Percentiles rank a stretch among this genome's conserved stretches.
phyloP scores from a whole-genome alignment of 2,113 vertebrate genomes.

The Caloenas nicobarica region DNA sequence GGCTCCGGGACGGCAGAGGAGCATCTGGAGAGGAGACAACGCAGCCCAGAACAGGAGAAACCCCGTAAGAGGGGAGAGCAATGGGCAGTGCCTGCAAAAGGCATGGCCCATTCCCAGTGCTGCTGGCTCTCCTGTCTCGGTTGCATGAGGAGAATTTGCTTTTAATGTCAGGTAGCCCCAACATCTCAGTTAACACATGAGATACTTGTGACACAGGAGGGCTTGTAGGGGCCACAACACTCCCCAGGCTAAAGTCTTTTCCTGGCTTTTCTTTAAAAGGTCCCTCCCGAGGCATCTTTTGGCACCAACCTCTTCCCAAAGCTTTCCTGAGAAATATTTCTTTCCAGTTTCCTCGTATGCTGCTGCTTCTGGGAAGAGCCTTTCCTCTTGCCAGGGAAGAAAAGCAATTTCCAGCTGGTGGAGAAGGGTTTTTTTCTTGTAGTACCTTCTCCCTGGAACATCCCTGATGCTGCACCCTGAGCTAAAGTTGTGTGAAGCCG shows the following conservation, averaged over 20 bases:
- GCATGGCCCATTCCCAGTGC: not conserved
- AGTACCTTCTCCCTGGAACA: slow-evolving; percentile 19
- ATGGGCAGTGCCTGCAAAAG: not conserved
- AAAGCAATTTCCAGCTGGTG: slow-evolving; percentile 33
- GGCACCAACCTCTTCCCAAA: not conserved
- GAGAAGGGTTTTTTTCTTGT: not conserved
- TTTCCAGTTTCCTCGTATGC: slow-evolving; percentile 23
- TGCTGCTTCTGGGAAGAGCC: slow-evolving; percentile 11
- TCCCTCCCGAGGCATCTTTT: not conserved
- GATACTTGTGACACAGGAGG: not conserved
- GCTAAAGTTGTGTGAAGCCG: not conserved
- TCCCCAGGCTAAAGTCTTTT: not conserved
- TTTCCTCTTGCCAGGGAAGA: slow-evolving; percentile 3
- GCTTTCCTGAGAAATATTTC: not conserved
- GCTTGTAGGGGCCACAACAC: not conserved
- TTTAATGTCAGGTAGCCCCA: not conserved
- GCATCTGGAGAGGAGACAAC: not conserved
- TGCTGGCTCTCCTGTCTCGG: not conserved
- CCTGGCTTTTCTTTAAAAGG: not conserved
- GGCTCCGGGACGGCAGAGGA: not conserved
- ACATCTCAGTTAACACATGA: not conserved
- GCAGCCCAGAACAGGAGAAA: not conserved
- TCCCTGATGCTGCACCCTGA: not conserved
- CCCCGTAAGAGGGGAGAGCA: not conserved
- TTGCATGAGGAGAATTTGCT: not conserved